Evolutionary conservation across 2,888 invertebrate genomes (phyloP), one percentile per base, ranked within the genome.

Genomic region (Hydropsyche betteni): DNA sequence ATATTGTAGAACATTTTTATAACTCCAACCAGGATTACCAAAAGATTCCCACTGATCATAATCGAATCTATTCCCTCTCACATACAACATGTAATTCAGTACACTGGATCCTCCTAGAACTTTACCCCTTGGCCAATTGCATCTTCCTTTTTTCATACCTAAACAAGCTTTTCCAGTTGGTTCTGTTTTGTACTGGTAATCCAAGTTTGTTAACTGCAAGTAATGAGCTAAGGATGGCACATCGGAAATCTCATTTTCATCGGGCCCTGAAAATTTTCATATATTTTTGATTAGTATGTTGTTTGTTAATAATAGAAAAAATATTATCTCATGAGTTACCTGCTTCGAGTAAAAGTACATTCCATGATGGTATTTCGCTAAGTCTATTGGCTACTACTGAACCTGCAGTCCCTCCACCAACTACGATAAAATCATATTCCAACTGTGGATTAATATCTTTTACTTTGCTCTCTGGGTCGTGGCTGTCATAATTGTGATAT

Each of bases 1-100:
- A 82, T 98, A 98, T 69, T 92, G 91, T 5, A 98, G 86, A 0
- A 94, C 94, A 76, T 94, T 91, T 1, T 91, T 87, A 85, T 94
- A 97, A 0, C 92, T 91, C 97, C 97, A 98, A 5, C 96, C 96
- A 0, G 92, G 88, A 81, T 97, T 97, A 0, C 97, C 96, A 79
- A 93, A 84, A 0, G 89, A 86, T 81, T 95, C 94, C 97, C 98
- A 98, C 68, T 91, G 89, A 82, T 97, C 94, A 84, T 94, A 98
- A 83, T 98, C 98, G 80, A 90, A 88, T 75, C 89, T 88, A 83
- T 92, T 94, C 8, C 97, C 97, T 78, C 97, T 86, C 0, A 96
- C 94, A 83, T 97, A 97, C 3, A 96, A 88, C 96, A 97, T 96
- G 83, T 94, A 94, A 83, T 97, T 97, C 0, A 96, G 86, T 0